Base-by-base conservation (phyloP, 35 echinoderm and acorn worm species). In the Acanthaster planci region DNA sequence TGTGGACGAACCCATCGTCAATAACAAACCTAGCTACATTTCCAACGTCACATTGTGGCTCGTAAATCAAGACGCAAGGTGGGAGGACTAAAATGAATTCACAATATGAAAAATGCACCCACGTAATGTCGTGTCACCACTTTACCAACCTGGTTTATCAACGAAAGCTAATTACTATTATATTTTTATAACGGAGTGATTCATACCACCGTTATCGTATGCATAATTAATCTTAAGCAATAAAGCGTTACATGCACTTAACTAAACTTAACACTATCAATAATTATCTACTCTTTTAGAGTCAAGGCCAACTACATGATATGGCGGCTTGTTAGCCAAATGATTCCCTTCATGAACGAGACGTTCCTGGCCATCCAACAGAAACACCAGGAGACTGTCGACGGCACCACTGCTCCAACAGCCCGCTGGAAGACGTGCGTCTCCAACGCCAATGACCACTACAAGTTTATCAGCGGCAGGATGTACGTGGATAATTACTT, bases 401-500 rank as follows among this genome's bases (percentile, higher is more conserved):
- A 52, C 51, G 93, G 93, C 7, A 91, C 90, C 0, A 54, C 77
- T 7, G 32, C 85, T 1, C 44, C 80, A 21, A 56, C 85, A 14
- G 85, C 89, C 8, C 32, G 93, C 27, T 96, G 93, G 93, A 67
- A 86, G 18, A 21, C 38, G 29, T 96, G 93, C 53, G 89, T 92
- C 26, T 80, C 87, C 7, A 39, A 77, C 16, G 77, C 85, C 37
- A 92, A 92, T 30, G 76, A 52, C 27, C 85, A 64, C 5, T 80
- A 91, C 85, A 51, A 68, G 29, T 96, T 92, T 60, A 89, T 89
- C 17, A 88, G 85, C 2, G 93, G 93, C 26, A 60, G 89, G 42
- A 84, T 96, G 79, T 96, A 91, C 76, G 93, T 96, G 5, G 67
- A 77, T 37, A 80, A 91, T 42, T 67, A 91, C 39, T 96, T 91